Percentiles rank a stretch among this genome's conserved stretches.
These are phyloP conservation scores for Semnornis frantzii DNA, from an alignment of 2,113 vertebrate genomes.

Conservation along the genomic window DNA sequence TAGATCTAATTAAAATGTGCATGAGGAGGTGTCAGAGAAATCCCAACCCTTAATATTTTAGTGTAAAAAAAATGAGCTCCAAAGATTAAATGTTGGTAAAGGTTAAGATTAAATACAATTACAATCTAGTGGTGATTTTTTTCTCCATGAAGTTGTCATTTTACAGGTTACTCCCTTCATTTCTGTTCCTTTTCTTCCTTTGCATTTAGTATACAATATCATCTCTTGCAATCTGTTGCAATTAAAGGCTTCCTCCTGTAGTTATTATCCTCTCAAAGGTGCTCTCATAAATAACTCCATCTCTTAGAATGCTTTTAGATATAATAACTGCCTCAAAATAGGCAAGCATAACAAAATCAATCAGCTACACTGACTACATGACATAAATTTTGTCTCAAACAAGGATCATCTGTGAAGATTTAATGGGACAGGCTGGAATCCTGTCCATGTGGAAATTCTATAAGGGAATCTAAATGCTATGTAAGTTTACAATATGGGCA, in stretches of 20 bases:
- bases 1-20: not conserved
- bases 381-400: not conserved
- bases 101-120: conserved; percentile 34
- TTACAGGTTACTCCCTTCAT: conserved; percentile 14
- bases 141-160: conserved; percentile 16
- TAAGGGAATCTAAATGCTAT: not conserved
- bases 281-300: conserved; percentile 63
- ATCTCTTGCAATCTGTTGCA: not conserved
- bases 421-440: not conserved
- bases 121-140: not conserved
- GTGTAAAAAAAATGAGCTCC: not conserved
- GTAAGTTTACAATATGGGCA: not conserved
- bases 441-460: not conserved
- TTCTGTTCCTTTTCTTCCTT: conserved; percentile 9
- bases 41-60: not conserved
- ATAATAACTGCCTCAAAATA: conserved; percentile 41
- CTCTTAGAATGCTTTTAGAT: conserved; percentile 60
- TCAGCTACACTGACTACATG: not conserved
- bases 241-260: not conserved
- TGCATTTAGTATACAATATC: not conserved
- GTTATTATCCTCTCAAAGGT: conserved; percentile 51
- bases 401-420: not conserved
- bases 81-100: conserved; percentile 15
- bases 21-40: not conserved
- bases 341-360: conserved; percentile 4